Conservation (phyloP, 2,888 invertebrate species). For the Cerceris ruficornis region DNA sequence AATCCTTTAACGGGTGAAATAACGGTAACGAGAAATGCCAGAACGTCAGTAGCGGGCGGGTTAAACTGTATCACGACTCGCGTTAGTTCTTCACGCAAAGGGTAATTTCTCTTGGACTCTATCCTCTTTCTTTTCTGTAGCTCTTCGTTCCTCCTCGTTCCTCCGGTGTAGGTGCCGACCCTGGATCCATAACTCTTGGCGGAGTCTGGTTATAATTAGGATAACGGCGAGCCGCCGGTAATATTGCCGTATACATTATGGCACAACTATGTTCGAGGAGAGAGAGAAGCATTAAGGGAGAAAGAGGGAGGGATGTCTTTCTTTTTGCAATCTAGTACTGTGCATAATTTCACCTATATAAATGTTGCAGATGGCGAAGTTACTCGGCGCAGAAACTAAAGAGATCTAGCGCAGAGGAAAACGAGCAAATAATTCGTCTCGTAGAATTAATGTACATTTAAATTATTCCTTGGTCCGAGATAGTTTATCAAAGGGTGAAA, state of each 20-base stretch:
- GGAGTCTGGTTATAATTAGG: slow-evolving; percentile 61
- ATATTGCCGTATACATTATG: slow-evolving; percentile 54
- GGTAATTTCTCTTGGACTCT: background rate
- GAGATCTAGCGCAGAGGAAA: too few species aligned
- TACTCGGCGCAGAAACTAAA: too few species aligned
- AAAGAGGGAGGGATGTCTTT: too few species aligned
- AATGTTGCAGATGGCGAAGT: too few species aligned
- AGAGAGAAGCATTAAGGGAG: background rate
- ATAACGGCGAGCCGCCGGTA: slow-evolving; percentile 58
- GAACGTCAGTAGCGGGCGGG: slow-evolving; percentile 13
- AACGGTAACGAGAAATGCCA: background rate
- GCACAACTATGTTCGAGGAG: slow-evolving; percentile 32
- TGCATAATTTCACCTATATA: too few species aligned
- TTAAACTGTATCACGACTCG: slow-evolving; percentile 8
- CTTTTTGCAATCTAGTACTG: too few species aligned
- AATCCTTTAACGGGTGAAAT: too few species aligned
- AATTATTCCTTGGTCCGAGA: too few species aligned
- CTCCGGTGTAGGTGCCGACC: background rate
- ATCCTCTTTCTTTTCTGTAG: background rate
- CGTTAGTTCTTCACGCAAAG: background rate
- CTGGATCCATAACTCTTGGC: slow-evolving; percentile 59
- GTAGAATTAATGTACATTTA: too few species aligned
- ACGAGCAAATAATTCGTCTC: too few species aligned
- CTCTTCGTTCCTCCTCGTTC: background rate
- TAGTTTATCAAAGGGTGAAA: too few species aligned